Evolutionary conservation across 1,140 invertebrate species (phyloP), one percentile per base, ranked within the genome.

Genomic region (Globodera rostochiensis): DNA sequence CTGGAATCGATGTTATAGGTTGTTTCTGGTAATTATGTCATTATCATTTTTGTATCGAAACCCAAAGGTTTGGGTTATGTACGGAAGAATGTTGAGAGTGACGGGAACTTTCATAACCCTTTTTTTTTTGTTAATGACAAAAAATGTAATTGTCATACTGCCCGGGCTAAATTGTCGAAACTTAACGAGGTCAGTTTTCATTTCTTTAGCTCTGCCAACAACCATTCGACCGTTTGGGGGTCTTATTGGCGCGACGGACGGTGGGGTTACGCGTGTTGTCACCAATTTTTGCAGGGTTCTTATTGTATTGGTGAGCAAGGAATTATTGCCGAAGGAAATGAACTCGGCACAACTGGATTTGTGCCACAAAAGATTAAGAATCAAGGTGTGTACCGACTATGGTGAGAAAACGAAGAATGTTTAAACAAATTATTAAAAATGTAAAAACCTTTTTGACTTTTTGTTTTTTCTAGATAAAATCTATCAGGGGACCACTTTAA

Each of bases 191-290:
- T 36, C 36, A 36, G 36, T 36, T 36, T 36, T 36, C 36, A 36
- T 36, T 36, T 36, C 36, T 84, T 81, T 57, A 86, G 86, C 6
- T 80, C 81, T 13, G 77, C 81, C 1, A 78, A 81, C 19, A 89
- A 89, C 76, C 88, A 89, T 69, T 88, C 87, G 88, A 93, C 93
- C 25, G 94, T 99, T 11, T 99, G 95, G 94, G 97, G 97, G 3
- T 98, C 96, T 0, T 98, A 92, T 90, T 99, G 96, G 96, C 93
- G 93, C 83, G 93, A 93, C 82, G 95, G 95, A 0, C 91, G 93
- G 79, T 99, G 97, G 97, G 97, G 96, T 0, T 99, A 94, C 90
- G 94, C 94, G 88, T 89, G 97, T 89, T 99, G 97, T 91, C 93
- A 98, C 90, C 95, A 95, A 0, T 94, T 94, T 83, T 93, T 98